These are phyloP conservation scores for Dicyrtomina minuta DNA, from an alignment of 2,888 invertebrate species.

Conservation along the genomic window DNA sequence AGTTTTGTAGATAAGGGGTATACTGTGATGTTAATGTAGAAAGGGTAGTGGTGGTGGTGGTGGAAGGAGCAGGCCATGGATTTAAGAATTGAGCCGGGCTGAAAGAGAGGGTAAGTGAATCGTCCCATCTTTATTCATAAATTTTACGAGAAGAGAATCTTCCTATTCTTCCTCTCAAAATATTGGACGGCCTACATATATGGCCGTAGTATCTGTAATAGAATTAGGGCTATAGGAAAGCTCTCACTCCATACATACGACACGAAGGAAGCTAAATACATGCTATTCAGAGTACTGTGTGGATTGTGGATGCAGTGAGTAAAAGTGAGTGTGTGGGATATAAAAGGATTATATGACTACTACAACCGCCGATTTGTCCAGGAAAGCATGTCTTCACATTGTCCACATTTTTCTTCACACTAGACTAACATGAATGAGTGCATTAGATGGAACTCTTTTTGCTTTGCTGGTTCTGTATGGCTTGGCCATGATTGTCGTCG, in stretches of 20 bases:
- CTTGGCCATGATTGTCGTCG: too few species aligned
- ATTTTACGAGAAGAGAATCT: conserved; percentile 35
- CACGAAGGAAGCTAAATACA: too few species aligned
- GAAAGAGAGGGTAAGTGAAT: conserved; percentile 31
- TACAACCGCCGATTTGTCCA: conserved; percentile 38
- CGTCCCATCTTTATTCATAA: conserved; percentile 42
- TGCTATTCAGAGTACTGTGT: too few species aligned
- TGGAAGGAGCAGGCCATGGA: conserved; percentile 4
- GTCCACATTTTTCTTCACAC: conserved; percentile 43
- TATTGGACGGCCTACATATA: neutral
- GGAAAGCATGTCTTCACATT: conserved; percentile 36
- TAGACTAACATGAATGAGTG: conserved; percentile 17
- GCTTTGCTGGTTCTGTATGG: too few species aligned
- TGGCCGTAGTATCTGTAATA: neutral
- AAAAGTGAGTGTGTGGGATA: conserved; percentile 32
- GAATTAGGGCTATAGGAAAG: too few species aligned
- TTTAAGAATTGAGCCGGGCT: conserved; percentile 9
- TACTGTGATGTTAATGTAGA: too few species aligned
- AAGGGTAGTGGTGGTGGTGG: neutral
- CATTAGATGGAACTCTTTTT: conserved; percentile 3
- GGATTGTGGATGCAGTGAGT: conserved; percentile 10
- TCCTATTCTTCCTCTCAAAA: conserved; percentile 8
- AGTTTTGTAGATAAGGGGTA: too few species aligned
- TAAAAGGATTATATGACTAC: conserved; percentile 43
- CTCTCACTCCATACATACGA: too few species aligned